phyloP scores from a whole-genome alignment of 2,888 invertebrate genomes.

The Odontocerum albicorne region DNA sequence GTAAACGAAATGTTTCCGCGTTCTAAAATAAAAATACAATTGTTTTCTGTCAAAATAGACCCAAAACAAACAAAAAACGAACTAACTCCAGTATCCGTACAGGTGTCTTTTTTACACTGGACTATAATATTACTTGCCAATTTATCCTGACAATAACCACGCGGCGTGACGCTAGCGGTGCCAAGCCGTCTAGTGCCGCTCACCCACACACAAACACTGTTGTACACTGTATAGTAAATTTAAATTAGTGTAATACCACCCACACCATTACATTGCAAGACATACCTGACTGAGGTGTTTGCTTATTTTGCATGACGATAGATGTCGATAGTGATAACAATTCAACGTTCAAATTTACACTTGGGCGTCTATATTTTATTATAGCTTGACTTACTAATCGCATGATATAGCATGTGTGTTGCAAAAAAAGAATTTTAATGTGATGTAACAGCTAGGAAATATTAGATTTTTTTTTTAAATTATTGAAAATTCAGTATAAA shows the following conservation, averaged over 20 bases:
- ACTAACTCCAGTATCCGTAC: not conserved
- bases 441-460: no score
- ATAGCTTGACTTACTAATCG: no score
- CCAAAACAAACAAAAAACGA: not conserved
- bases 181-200: conserved; percentile 20
- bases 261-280: conserved; percentile 1
- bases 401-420: no score
- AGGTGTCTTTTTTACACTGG: conserved; percentile 1
- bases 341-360: no score
- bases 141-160: not conserved
- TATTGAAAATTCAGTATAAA: no score
- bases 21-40: not conserved
- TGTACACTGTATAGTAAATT: not conserved
- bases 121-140: conserved; percentile 6
- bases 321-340: conserved; percentile 13
- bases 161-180: conserved; percentile 16
- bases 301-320: conserved; percentile 13
- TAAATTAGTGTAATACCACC: conserved; percentile 1
- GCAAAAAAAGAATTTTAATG: no score
- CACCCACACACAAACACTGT: conserved; percentile 1
- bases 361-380: no score
- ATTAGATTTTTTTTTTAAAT: no score
- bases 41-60: not conserved
- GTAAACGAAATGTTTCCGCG: no score
- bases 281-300: not conserved